phyloP scores from a whole-genome alignment of 2,797 vertebrate species.

The Fringilla coelebs region DNA sequence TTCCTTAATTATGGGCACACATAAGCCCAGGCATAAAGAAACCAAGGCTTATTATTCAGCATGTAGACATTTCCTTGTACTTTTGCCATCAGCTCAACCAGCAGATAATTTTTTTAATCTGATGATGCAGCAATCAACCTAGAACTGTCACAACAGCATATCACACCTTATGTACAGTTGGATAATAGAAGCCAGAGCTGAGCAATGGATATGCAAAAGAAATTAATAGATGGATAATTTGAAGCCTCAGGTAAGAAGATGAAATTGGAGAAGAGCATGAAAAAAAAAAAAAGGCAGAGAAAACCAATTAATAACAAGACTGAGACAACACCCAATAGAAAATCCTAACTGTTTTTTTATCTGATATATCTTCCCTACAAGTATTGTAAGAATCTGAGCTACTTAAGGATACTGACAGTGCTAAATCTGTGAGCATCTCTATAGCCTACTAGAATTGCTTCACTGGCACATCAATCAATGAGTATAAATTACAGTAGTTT shows the following conservation, averaged over 20 bases:
- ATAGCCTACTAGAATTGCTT: background rate
- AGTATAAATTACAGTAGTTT: background rate
- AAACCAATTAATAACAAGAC: background rate
- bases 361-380: background rate
- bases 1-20: slow-evolving; percentile 12
- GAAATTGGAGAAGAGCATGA: background rate
- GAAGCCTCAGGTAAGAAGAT: slow-evolving; percentile 3
- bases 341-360: background rate
- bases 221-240: slow-evolving; percentile 5
- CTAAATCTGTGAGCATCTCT: background rate
- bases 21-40: background rate
- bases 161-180: background rate
- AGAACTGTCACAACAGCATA: slow-evolving; percentile 19
- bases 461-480: background rate
- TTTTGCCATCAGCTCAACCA: slow-evolving; percentile 20
- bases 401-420: background rate
- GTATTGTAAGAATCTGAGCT: background rate
- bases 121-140: slow-evolving; percentile 28
- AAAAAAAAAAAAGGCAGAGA: background rate
- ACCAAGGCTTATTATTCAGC: slow-evolving; percentile 3
- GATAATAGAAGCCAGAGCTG: slow-evolving; percentile 2
- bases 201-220: slow-evolving; percentile 14
- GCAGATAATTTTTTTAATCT: slow-evolving; percentile 26
- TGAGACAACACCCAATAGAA: background rate
- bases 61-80: slow-evolving; percentile 26